Evolutionary conservation across 2,113 vertebrate species (phyloP).

Genomic region (Mustela lutreola): DNA sequence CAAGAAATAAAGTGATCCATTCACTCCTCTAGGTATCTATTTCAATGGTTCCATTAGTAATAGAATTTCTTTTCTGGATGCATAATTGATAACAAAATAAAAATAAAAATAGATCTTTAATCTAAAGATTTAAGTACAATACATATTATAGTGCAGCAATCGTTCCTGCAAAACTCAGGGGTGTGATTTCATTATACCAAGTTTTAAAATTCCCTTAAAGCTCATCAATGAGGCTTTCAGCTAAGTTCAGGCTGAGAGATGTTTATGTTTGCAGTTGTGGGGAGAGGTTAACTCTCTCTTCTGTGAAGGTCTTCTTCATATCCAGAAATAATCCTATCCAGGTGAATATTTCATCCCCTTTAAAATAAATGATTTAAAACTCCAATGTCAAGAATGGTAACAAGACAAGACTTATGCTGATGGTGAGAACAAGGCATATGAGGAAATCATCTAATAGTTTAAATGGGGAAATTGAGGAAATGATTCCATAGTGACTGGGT

Average conservation of each 20-base stretch:
- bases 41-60: slow-evolving; percentile 82
- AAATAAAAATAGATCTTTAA: slow-evolving; percentile 83
- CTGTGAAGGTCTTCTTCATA: slow-evolving; percentile 33
- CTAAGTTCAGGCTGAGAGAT: slow-evolving; percentile 48
- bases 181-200: slow-evolving; percentile 76
- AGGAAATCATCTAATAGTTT: not conserved
- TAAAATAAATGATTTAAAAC: slow-evolving; percentile 48
- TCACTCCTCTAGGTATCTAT: slow-evolving; percentile 75
- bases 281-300: not conserved
- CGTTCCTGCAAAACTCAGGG: slow-evolving; percentile 70
- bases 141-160: slow-evolving; percentile 62
- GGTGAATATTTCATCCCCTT: slow-evolving; percentile 25
- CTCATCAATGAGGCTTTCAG: slow-evolving; percentile 48
- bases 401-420: not conserved
- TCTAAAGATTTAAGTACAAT: slow-evolving; percentile 73
- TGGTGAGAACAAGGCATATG: not conserved
- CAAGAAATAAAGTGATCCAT: slow-evolving; percentile 75
- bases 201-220: slow-evolving; percentile 76
- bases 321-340: slow-evolving; percentile 27
- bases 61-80: slow-evolving; percentile 78
- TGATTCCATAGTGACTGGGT: not conserved
- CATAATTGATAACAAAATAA: slow-evolving; percentile 80
- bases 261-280: slow-evolving; percentile 6
- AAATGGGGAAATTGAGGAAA: not conserved
- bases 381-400: not conserved